Evolutionary conservation across 2,888 invertebrate genomes (phyloP), one percentile per base, ranked within the genome.

Genomic region (Vesta saturnalis): DNA sequence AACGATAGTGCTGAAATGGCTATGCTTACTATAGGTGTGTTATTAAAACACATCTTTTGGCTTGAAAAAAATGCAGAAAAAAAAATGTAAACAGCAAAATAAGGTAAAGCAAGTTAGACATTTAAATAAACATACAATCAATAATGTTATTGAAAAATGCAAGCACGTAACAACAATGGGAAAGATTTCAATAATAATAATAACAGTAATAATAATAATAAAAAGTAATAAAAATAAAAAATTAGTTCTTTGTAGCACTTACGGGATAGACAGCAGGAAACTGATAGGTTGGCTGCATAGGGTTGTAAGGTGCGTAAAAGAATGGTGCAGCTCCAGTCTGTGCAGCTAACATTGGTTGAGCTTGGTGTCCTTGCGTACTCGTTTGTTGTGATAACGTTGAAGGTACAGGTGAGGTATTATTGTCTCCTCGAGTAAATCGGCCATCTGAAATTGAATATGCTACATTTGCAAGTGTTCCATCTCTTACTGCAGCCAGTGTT

Each of bases 331-430:
- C 92, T 68, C 92, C 83, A 56, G 91, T 89, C 1, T 87, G 83
- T 22, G 83, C 82, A 76, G 87, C 87, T 77, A 89, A 87, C 81
- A 90, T 86, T 2, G 89, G 87, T 73, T 90, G 90, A 60, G 81
- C 82, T 18, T 80, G 82, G 78, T 89, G 89, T 16, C 86, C 85
- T 77, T 89, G 89, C 58, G 82, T 80, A 72, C 80, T 82, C 22
- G 87, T 86, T 85, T 91, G 91, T 81, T 91, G 91, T 59, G 91
- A 90, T 82, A 91, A 87, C 75, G 91, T 91, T 74, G 92, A 91
- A 64, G 92, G 91, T 75, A 93, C 92, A 55, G 93, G 93, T 73
- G 93, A 92, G 77, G 93, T 91, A 82, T 92, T 93, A 85, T 92
- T 92, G 83, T 93, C 93, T 75, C 91, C 89, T 80, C 91, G 87